Evolutionary conservation across 2,888 invertebrate species (phyloP).

Genomic region (Agonopterix arenella): DNA sequence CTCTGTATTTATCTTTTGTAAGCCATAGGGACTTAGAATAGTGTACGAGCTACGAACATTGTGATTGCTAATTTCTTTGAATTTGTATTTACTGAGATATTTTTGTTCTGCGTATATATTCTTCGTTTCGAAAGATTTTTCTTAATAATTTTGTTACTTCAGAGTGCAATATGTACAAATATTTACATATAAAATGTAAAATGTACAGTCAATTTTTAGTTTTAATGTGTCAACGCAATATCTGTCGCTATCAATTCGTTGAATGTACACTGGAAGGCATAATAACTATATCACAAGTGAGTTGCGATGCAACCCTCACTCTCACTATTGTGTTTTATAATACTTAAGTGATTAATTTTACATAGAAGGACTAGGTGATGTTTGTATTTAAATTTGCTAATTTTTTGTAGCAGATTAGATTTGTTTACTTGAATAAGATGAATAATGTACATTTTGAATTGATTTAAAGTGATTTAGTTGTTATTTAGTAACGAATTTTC

Average conservation of each 20-base stretch:
- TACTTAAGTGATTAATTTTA: constrained; percentile 74
- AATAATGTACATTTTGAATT: constrained; percentile 76
- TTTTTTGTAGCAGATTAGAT: constrained; percentile 76
- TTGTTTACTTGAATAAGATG: constrained; percentile 70
- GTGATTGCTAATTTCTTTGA: constrained; percentile 66
- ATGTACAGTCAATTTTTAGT: constrained; percentile 75
- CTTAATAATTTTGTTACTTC: constrained; percentile 73
- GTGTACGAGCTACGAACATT: constrained; percentile 71
- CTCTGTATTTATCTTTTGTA: constrained; percentile 76
- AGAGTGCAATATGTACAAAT: constrained; percentile 87
- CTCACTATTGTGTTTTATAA: constrained; percentile 67
- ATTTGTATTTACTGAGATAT: constrained; percentile 62
- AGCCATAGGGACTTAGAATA: constrained; percentile 72
- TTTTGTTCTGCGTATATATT: constrained; percentile 60
- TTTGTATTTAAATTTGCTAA: constrained; percentile 76
- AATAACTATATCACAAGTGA: constrained; percentile 68
- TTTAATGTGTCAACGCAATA: constrained; percentile 74
- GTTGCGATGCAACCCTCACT: constrained; percentile 37
- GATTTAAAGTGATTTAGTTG: constrained; percentile 77
- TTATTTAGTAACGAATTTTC: constrained; percentile 74
- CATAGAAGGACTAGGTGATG: constrained; percentile 70
- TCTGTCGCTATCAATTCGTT: constrained; percentile 60
- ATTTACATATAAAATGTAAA: constrained; percentile 76
- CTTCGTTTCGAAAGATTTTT: constrained; percentile 66
- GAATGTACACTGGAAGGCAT: constrained; percentile 70